Percentiles rank a stretch among this genome's conserved stretches.
These are phyloP conservation scores for Andrena chrysosceles DNA, from an alignment of 2,888 invertebrate genomes.

Conservation along the genomic window DNA sequence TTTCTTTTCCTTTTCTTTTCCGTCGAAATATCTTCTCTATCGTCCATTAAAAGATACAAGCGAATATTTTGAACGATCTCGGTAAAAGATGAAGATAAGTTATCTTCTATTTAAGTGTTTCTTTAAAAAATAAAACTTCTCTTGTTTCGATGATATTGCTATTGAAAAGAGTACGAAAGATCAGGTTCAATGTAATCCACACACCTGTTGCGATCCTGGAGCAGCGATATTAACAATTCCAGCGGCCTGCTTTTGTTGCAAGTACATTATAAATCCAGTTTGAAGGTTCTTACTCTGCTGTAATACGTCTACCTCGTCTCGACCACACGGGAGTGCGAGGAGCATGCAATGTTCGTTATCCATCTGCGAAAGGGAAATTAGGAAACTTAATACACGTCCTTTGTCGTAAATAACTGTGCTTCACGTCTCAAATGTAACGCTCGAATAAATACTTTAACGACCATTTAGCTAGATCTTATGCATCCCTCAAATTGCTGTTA, in stretches of 20 bases:
- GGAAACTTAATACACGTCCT: neutral
- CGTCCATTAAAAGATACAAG: neutral
- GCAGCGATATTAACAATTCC: slow-evolving; percentile 98
- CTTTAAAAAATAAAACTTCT: neutral
- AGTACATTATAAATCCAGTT: slow-evolving; percentile 97
- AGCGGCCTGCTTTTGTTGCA: slow-evolving; percentile 98
- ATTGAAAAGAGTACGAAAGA: neutral
- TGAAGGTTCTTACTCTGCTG: slow-evolving; percentile 96
- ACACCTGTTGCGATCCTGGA: slow-evolving; percentile 94
- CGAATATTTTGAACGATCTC: neutral
- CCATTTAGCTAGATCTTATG: too few species aligned
- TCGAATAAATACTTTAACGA: neutral
- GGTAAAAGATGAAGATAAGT: neutral
- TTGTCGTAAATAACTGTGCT: neutral
- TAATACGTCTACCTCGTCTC: slow-evolving; percentile 96
- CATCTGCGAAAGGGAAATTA: slow-evolving; percentile 87
- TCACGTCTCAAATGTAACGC: neutral
- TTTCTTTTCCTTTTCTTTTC: neutral
- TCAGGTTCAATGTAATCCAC: slow-evolving; percentile 53
- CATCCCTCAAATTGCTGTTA: too few species aligned
- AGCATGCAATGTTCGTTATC: slow-evolving; percentile 98
- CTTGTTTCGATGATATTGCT: neutral
- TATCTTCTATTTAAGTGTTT: too few species aligned
- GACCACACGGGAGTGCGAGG: slow-evolving; percentile 97
- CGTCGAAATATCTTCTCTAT: neutral